A percentile compares a stretch with the other conserved stretches of the same genome.
Evolutionary conservation across 2,888 invertebrate species (phyloP).

Genomic region (Bombylius discolor): DNA sequence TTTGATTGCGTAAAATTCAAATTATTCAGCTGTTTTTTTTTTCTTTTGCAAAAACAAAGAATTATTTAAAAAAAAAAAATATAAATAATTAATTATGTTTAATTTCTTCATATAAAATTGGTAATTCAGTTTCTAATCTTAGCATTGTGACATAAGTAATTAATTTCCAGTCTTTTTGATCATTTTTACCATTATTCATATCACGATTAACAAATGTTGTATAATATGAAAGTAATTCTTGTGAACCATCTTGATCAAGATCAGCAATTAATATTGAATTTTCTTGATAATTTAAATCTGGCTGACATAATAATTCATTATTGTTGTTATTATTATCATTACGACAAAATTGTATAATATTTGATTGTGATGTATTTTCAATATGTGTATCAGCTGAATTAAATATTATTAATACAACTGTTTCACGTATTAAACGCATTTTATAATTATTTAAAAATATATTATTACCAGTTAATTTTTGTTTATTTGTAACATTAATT

Average conservation of each 20-base stretch:
- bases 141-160: slow-evolving; percentile 56
- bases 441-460: slow-evolving; percentile 25
- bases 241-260: slow-evolving; percentile 59
- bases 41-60: too few species aligned
- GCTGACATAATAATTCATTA: slow-evolving; percentile 47
- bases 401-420: slow-evolving; percentile 64
- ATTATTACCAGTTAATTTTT: slow-evolving; percentile 1
- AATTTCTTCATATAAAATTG: slow-evolving; percentile 48
- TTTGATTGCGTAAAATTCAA: too few species aligned
- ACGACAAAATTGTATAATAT: slow-evolving; percentile 59
- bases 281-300: slow-evolving; percentile 58
- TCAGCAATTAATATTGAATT: slow-evolving; percentile 61
- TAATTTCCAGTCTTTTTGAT: slow-evolving; percentile 43
- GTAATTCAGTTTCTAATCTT: slow-evolving; percentile 57
- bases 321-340: slow-evolving; percentile 21
- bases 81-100: slow-evolving; percentile 11
- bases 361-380: slow-evolving; percentile 67
- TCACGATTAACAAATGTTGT: slow-evolving; percentile 45
- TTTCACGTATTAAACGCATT: slow-evolving; percentile 51
- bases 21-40: too few species aligned
- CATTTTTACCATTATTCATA: slow-evolving; percentile 24
- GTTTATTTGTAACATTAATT: slow-evolving; percentile 16
- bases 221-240: slow-evolving; percentile 64
- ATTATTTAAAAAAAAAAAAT: neutral
- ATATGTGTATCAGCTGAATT: slow-evolving; percentile 59